Evolutionary conservation across 1,140 invertebrate genomes (phyloP).

Genomic region (Tetragonula clypearis): DNA sequence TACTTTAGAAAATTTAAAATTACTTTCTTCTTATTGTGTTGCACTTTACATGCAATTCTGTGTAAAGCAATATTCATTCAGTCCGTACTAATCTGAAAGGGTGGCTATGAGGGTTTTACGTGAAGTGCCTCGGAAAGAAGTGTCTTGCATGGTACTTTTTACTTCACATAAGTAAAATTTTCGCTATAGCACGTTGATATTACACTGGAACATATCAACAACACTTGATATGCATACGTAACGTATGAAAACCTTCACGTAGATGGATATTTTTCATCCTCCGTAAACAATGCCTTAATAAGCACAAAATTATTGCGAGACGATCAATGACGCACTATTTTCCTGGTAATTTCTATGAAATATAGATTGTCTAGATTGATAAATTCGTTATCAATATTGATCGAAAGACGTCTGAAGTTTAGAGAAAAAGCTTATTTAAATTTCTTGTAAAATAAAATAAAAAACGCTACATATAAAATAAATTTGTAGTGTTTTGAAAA

Average conservation of each 20-base stretch:
- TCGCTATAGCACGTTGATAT: not conserved
- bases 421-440: not conserved
- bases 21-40: not conserved
- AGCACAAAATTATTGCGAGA: not conserved
- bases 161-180: not conserved
- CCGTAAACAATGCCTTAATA: not conserved
- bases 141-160: not conserved
- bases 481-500: too few relatives aligned
- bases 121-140: not conserved
- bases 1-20: not conserved
- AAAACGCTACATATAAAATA: too few relatives aligned
- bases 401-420: not conserved
- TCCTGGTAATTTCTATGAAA: not conserved
- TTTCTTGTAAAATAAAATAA: too few relatives aligned
- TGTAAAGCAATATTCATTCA: not conserved
- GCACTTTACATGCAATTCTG: not conserved
- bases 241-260: not conserved
- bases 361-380: not conserved
- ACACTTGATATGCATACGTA: not conserved
- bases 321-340: not conserved
- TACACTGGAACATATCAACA: not conserved
- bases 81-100: not conserved
- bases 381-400: not conserved
- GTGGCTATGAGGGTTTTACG: not conserved
- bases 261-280: not conserved